phyloP scores from a whole-genome alignment of 2,113 vertebrate genomes.

The Centrocercus urophasianus region DNA sequence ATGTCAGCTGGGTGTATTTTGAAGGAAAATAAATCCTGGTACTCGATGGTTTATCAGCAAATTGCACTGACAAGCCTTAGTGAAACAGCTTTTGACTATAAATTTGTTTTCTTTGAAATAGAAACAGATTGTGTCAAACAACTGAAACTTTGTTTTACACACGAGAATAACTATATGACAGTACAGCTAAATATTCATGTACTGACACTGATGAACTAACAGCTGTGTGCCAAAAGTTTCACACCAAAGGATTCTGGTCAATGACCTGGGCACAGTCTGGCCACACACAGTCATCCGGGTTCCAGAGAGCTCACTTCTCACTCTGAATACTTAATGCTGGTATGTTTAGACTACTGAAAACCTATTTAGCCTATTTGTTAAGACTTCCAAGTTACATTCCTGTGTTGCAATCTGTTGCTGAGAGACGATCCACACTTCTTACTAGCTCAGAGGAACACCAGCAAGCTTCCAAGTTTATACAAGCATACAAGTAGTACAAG shows the following conservation, averaged over 20 bases:
- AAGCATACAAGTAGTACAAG: not conserved
- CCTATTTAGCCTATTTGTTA: not conserved
- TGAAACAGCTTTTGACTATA: not conserved
- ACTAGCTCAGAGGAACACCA: not conserved
- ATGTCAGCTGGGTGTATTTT: not conserved
- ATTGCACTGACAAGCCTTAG: not conserved
- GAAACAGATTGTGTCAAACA: not conserved
- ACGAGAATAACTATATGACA: not conserved
- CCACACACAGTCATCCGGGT: not conserved
- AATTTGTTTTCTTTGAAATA: not conserved
- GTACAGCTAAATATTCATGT: not conserved
- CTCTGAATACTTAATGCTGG: not conserved
- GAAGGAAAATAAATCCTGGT: not conserved
- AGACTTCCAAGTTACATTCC: not conserved
- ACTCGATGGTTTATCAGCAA: not conserved
- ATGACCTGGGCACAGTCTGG: not conserved
- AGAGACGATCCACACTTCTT: not conserved
- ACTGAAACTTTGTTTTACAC: not conserved
- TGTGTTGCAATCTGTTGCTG: not conserved
- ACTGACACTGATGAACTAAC: not conserved
- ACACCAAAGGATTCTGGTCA: not conserved
- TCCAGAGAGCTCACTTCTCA: accelerated
- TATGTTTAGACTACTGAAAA: not conserved
- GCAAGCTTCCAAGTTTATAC: not conserved
- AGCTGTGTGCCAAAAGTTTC: not conserved